Percentiles rank a stretch among this genome's conserved stretches.
Conservation (phyloP, 2,888 invertebrate genomes). For the Dermolepida albohirtum region DNA sequence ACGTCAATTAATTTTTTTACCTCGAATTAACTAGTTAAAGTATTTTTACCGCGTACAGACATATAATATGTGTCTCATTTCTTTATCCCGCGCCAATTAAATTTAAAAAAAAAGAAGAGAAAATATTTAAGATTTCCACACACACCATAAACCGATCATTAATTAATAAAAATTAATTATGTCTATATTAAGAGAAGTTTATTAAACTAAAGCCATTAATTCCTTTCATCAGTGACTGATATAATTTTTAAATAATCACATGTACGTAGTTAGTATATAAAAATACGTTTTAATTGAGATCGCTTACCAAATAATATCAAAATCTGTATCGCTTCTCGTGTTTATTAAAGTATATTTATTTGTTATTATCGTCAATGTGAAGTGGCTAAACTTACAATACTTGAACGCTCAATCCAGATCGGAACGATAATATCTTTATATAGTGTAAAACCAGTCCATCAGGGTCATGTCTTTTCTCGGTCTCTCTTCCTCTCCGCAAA, state of each 20-base stretch:
- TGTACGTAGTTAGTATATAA: not conserved
- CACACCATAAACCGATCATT: constrained; percentile 5
- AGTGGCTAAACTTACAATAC: constrained; percentile 10
- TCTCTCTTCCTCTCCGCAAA: constrained; percentile 7
- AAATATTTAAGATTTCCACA: too few species aligned
- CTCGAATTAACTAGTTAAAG: constrained; percentile 18
- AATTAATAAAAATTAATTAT: constrained; percentile 33
- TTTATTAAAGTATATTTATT: constrained; percentile 26
- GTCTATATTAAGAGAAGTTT: constrained; percentile 10
- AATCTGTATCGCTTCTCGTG: constrained; percentile 15
- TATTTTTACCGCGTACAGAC: constrained; percentile 4
- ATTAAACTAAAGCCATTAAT: not conserved
- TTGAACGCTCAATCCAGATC: constrained; percentile 14
- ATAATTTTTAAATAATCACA: constrained; percentile 15
- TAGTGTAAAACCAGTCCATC: constrained; percentile 17
- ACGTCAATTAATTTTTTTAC: constrained; percentile 18
- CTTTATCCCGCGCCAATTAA: constrained; percentile 14
- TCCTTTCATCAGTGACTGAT: constrained; percentile 1
- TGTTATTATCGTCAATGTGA: constrained; percentile 17
- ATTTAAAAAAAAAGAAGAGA: too few species aligned
- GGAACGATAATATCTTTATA: constrained; percentile 31
- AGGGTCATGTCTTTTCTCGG: not conserved
- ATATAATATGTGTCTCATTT: not conserved
- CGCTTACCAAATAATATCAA: constrained; percentile 6
- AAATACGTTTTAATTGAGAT: constrained; percentile 18